Percentiles rank a stretch among this genome's conserved stretches.
Conservation (phyloP, 2,888 invertebrate genomes). For the Bugula neritina region DNA sequence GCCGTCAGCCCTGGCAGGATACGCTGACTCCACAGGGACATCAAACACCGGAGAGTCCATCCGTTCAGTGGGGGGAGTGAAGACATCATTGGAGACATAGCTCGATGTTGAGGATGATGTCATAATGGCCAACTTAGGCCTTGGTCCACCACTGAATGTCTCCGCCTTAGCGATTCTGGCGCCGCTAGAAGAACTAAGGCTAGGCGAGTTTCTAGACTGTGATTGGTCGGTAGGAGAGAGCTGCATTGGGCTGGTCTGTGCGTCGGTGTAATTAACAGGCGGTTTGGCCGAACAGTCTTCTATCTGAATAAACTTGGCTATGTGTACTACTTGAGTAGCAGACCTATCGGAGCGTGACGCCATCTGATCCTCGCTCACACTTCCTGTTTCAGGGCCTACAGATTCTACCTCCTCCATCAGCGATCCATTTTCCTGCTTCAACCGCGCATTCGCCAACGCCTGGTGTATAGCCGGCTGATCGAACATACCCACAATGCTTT, state of each 20-base stretch:
- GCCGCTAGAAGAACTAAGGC: not conserved
- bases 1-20: not conserved
- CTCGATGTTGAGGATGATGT: slow-evolving; percentile 11
- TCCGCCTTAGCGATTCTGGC: slow-evolving; percentile 6
- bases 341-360: not conserved
- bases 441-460: not conserved
- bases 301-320: slow-evolving; percentile 16
- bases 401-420: slow-evolving; percentile 1
- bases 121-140: not conserved
- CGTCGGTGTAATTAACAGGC: not conserved
- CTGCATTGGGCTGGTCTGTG: slow-evolving; percentile 25
- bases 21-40: not conserved
- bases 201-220: not conserved
- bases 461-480: slow-evolving; percentile 18
- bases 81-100: slow-evolving; percentile 20
- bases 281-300: not conserved
- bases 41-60: slow-evolving; percentile 23
- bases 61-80: not conserved
- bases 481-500: slow-evolving; percentile 22
- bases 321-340: slow-evolving; percentile 12
- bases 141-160: slow-evolving; percentile 5
- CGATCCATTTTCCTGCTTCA: not conserved
- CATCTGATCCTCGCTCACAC: not conserved
- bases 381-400: not conserved
- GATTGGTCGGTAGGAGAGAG: not conserved